These are phyloP conservation scores for Drosophila formosana DNA, from an alignment of 2,888 invertebrate genomes.

Conservation along the genomic window DNA sequence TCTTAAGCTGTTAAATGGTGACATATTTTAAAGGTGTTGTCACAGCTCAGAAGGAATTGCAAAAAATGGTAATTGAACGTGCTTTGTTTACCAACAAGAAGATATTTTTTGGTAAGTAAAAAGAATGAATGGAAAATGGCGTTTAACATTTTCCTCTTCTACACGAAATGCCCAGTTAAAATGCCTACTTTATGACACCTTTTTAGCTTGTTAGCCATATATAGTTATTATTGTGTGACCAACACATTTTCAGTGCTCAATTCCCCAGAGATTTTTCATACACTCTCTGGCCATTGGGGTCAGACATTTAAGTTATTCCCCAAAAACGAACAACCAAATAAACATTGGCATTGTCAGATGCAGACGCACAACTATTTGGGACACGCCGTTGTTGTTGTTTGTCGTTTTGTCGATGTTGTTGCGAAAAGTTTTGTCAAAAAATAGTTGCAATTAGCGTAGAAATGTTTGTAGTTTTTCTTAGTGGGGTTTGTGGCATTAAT, in stretches of 20 bases:
- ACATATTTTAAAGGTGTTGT: constrained; percentile 19
- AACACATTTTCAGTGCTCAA: constrained; percentile 11
- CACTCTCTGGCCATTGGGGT: constrained; percentile 37
- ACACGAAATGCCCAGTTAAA: neutral
- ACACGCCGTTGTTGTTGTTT: constrained; percentile 20
- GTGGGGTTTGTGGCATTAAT: constrained; percentile 37
- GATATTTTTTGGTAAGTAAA: neutral
- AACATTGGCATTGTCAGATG: constrained; percentile 40
- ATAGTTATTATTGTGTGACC: neutral
- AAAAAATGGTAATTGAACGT: constrained; percentile 1
- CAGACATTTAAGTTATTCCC: constrained; percentile 43
- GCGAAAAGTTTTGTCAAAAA: constrained; percentile 32
- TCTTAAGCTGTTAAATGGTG: neutral
- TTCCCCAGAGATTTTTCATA: neutral
- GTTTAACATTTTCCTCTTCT: neutral
- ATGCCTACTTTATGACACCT: neutral
- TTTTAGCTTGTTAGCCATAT: constrained; percentile 6
- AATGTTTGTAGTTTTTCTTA: constrained; percentile 24
- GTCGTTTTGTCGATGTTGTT: neutral
- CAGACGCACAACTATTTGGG: constrained; percentile 42
- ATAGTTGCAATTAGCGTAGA: constrained; percentile 54
- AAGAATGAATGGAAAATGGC: neutral
- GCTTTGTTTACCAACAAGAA: constrained; percentile 10
- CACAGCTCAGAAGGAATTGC: constrained; percentile 7
- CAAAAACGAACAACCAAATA: neutral